phyloP scores from a whole-genome alignment of 2,888 invertebrate species.

The Rhodophaea formosa region DNA sequence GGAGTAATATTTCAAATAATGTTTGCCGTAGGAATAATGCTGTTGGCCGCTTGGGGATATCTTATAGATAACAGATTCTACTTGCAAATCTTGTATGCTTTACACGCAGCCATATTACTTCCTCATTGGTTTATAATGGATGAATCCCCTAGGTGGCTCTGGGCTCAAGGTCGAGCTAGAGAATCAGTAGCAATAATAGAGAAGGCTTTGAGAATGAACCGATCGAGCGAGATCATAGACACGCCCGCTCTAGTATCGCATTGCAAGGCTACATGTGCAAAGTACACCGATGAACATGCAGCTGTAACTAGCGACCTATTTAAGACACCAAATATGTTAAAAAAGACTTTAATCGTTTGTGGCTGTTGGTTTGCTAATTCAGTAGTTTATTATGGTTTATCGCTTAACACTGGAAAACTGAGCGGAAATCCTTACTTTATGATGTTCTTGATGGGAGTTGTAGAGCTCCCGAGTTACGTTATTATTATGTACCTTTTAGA shows the following conservation, averaged over 20 bases:
- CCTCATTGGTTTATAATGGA: conserved; percentile 93
- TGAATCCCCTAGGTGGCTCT: conserved; percentile 93
- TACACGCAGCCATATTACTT: conserved; percentile 86
- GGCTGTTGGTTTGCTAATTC: conserved; percentile 94
- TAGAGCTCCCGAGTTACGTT: conserved; percentile 90
- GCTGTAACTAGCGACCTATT: conserved; percentile 88
- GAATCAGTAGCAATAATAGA: conserved; percentile 89
- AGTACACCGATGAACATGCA: conserved; percentile 68
- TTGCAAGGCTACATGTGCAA: conserved; percentile 76
- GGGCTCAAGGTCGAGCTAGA: conserved; percentile 88
- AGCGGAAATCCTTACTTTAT: conserved; percentile 91
- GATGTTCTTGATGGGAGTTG: conserved; percentile 88
- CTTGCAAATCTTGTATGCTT: conserved; percentile 88
- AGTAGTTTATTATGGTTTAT: conserved; percentile 91
- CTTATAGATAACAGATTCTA: conserved; percentile 86
- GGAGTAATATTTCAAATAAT: conserved; percentile 90
- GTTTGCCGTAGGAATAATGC: conserved; percentile 90
- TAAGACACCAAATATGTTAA: conserved; percentile 88
- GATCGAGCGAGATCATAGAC: conserved; percentile 82
- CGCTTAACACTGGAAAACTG: conserved; percentile 89
- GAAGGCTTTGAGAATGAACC: conserved; percentile 87
- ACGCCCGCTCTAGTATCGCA: conserved; percentile 83
- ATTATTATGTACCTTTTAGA: conserved; percentile 89
- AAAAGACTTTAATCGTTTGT: conserved; percentile 89
- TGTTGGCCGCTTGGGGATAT: conserved; percentile 91